Percentiles rank a stretch among this genome's conserved stretches.
These are phyloP conservation scores for Microplitis deprimator DNA, from an alignment of 2,888 invertebrate species.

Conservation along the genomic window DNA sequence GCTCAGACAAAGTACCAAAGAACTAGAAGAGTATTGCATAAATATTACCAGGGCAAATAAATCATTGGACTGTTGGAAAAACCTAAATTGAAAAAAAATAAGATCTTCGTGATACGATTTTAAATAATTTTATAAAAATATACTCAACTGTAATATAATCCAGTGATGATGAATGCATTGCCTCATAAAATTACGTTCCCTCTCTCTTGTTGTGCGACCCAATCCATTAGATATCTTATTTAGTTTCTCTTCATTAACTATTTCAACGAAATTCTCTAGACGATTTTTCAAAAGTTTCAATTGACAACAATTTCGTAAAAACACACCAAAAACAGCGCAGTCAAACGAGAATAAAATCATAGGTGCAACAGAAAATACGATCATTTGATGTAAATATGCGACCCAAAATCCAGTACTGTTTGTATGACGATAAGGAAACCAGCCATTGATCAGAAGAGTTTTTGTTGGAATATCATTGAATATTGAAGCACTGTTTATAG, in stretches of 20 bases:
- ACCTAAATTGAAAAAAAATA: neutral
- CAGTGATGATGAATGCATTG: no score
- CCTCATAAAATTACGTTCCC: no score
- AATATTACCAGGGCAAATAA: slow-evolving; percentile 35
- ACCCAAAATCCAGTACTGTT: neutral
- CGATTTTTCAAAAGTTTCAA: neutral
- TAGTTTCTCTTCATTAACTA: neutral
- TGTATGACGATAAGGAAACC: neutral
- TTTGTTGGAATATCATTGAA: neutral
- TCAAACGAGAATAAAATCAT: neutral
- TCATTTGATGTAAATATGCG: neutral
- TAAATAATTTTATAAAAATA: no score
- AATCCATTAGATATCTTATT: no score
- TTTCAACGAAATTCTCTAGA: neutral
- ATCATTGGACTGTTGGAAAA: neutral
- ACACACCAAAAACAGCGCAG: neutral
- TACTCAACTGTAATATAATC: no score
- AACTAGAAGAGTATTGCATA: slow-evolving; percentile 31
- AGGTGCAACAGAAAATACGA: neutral
- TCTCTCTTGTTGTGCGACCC: no score
- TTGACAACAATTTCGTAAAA: neutral
- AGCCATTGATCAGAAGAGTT: neutral
- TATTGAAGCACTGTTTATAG: neutral
- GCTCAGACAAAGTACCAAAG: slow-evolving; percentile 30
- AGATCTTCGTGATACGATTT: no score